Evolutionary conservation across 1,140 invertebrate genomes (phyloP).

Genomic region (Ceratina calcarata): DNA sequence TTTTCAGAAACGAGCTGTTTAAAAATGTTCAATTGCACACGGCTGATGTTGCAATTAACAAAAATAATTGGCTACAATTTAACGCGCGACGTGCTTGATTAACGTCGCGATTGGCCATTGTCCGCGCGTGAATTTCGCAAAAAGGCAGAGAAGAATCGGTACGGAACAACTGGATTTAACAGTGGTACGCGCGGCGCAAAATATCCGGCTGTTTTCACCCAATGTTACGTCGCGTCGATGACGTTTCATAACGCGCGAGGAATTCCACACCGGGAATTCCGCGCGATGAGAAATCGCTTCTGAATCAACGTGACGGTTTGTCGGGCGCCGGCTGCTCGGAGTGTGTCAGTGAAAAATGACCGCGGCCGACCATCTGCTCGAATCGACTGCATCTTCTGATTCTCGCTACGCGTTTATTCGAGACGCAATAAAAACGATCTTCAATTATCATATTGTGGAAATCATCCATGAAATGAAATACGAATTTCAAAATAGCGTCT

Average conservation of each 20-base stretch:
- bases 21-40: not conserved
- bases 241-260: constrained; percentile 26
- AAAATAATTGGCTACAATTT: not conserved
- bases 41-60: not conserved
- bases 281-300: constrained; percentile 11
- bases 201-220: constrained; percentile 3
- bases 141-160: not conserved
- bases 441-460: too few species aligned
- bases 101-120: not conserved
- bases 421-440: not conserved
- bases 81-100: not conserved
- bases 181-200: not conserved
- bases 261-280: constrained; percentile 28
- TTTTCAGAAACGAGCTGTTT: not conserved
- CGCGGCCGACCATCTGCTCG: not conserved
- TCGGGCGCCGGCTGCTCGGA: constrained; percentile 24
- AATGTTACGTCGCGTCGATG: not conserved
- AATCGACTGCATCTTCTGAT: not conserved
- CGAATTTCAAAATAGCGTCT: too few species aligned
- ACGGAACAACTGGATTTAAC: not conserved
- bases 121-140: not conserved
- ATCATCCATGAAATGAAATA: too few species aligned
- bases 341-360: constrained; percentile 41
- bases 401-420: not conserved
- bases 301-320: constrained; percentile 45